These are phyloP conservation scores for Phymatocera aterrima DNA, from an alignment of 2,888 invertebrate species.

Conservation along the genomic window DNA sequence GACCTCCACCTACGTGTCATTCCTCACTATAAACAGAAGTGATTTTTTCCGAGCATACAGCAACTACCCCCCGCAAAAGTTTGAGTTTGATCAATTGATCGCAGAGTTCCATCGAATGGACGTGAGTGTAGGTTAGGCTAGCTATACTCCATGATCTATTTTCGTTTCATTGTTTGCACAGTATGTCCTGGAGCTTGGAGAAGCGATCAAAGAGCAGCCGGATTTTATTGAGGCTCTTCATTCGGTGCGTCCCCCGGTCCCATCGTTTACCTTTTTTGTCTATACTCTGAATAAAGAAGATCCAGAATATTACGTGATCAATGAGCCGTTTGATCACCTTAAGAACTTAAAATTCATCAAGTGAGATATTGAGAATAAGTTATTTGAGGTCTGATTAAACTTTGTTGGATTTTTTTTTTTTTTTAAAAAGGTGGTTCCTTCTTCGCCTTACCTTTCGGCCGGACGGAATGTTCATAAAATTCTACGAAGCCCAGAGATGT, in stretches of 20 bases:
- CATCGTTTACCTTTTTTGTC: slow-evolving; percentile 32
- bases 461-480: slow-evolving; percentile 24
- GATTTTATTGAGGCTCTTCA: slow-evolving; percentile 8
- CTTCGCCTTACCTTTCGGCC: slow-evolving; percentile 21
- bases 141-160: background rate
- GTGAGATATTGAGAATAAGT: slow-evolving; percentile 54
- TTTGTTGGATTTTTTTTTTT: background rate
- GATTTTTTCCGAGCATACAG: slow-evolving; percentile 44
- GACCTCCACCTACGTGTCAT: slow-evolving; percentile 55
- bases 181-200: slow-evolving; percentile 9
- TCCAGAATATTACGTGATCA: slow-evolving; percentile 35
- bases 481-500: slow-evolving; percentile 26
- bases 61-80: slow-evolving; percentile 26
- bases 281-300: slow-evolving; percentile 34
- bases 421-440: slow-evolving; percentile 17
- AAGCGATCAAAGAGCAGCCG: background rate
- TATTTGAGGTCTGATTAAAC: background rate
- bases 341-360: slow-evolving; percentile 68
- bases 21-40: slow-evolving; percentile 48
- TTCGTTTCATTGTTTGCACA: background rate
- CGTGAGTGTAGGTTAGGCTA: background rate
- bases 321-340: slow-evolving; percentile 49
- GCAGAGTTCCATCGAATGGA: slow-evolving; percentile 34
- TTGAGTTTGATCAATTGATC: slow-evolving; percentile 23
- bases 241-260: slow-evolving; percentile 12